Evolutionary conservation across 2,113 vertebrate species (phyloP).

Genomic region (Hystrix brachyura): DNA sequence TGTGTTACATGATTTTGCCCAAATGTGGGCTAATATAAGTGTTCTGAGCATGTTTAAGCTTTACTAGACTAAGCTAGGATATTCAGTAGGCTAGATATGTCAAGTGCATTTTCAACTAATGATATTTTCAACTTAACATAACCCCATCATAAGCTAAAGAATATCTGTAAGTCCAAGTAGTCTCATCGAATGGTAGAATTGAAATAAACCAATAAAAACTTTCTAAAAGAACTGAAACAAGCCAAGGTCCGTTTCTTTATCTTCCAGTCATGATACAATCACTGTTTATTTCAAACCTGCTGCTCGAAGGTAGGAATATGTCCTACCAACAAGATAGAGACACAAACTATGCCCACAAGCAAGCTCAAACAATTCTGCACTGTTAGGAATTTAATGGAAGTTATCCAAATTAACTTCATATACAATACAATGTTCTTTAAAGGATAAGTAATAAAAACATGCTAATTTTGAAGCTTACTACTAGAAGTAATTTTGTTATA

Average conservation of each 20-base stretch:
- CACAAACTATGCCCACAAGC: neutral
- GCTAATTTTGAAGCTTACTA: constrained; percentile 30
- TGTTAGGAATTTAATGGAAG: neutral
- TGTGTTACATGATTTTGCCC: neutral
- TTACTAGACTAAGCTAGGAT: neutral
- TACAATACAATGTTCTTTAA: constrained; percentile 7
- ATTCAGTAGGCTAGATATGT: neutral
- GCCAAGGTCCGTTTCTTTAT: neutral
- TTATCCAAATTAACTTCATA: neutral
- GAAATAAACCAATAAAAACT: neutral
- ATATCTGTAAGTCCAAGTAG: neutral
- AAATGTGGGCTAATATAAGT: neutral
- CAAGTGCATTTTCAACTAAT: neutral
- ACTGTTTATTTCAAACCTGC: constrained; percentile 24
- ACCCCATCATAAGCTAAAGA: neutral
- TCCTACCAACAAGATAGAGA: neutral
- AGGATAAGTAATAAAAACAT: constrained; percentile 18
- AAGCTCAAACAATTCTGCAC: constrained; percentile 26
- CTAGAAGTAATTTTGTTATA: neutral
- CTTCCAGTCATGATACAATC: neutral
- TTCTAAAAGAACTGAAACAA: neutral
- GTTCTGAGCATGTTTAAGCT: neutral
- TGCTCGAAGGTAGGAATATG: neutral
- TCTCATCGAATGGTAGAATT: neutral
- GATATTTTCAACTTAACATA: neutral